phyloP scores from a whole-genome alignment of 1,140 invertebrate species.

The Saccostrea glomerata region DNA sequence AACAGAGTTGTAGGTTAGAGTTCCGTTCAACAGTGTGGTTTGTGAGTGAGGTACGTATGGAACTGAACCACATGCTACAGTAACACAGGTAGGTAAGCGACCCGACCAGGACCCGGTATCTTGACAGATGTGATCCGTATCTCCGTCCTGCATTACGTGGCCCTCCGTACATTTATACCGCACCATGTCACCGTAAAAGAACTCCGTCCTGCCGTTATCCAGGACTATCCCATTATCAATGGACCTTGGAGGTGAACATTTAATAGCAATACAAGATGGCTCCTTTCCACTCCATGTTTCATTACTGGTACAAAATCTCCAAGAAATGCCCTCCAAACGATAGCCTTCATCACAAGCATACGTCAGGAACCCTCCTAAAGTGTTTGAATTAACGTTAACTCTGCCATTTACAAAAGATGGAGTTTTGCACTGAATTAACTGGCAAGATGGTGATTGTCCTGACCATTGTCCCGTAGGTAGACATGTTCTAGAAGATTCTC shows the following conservation, averaged over 20 bases:
- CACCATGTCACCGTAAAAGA: conserved; percentile 56
- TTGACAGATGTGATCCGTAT: conserved; percentile 56
- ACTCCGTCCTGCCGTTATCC: conserved; percentile 41
- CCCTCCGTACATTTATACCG: conserved; percentile 81
- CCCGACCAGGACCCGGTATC: conserved; percentile 64
- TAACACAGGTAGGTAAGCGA: conserved; percentile 57
- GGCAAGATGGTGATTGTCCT: conserved; percentile 79
- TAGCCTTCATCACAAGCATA: conserved; percentile 80
- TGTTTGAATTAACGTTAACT: background rate
- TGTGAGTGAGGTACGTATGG: conserved; percentile 36
- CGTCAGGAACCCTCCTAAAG: conserved; percentile 86
- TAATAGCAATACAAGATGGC: conserved; percentile 62
- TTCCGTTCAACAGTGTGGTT: conserved; percentile 60
- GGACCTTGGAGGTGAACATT: conserved; percentile 62
- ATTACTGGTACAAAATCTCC: conserved; percentile 56
- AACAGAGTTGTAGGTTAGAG: conserved; percentile 70
- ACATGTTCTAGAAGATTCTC: conserved; percentile 83
- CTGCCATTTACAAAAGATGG: conserved; percentile 86
- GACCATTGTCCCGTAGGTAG: conserved; percentile 89
- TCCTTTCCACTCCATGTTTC: conserved; percentile 69
- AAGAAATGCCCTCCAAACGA: conserved; percentile 43
- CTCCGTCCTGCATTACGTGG: conserved; percentile 80
- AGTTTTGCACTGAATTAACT: conserved; percentile 65
- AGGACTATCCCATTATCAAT: conserved; percentile 48
- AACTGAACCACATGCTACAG: conserved; percentile 63